Conservation (phyloP, 2,113 vertebrate genomes). For the Hydropotes inermis region DNA sequence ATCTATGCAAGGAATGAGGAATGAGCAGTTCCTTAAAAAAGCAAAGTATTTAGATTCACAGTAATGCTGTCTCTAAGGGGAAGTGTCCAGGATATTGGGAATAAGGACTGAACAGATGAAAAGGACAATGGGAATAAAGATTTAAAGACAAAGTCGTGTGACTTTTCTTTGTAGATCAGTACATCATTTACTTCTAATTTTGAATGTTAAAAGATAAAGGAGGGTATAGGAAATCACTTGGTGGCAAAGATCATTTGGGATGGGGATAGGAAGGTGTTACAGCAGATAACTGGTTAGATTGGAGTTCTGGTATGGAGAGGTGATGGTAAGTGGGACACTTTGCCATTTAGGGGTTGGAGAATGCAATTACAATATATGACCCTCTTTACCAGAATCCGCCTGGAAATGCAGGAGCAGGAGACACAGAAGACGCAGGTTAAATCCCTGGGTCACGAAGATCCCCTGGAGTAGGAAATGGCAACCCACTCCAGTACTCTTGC, state of each 20-base stretch:
- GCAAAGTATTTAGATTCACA: not conserved
- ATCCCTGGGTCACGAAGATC: too few relatives aligned
- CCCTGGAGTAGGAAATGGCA: too few relatives aligned
- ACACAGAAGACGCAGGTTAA: not conserved
- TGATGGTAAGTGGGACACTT: not conserved
- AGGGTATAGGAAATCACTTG: not conserved
- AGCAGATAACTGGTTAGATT: not conserved
- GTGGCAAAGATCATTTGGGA: not conserved
- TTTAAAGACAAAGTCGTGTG: not conserved
- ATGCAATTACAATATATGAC: not conserved
- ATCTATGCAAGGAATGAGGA: not conserved
- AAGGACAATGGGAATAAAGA: not conserved
- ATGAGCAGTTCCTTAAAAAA: conserved; percentile 40
- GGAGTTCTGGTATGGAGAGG: not conserved
- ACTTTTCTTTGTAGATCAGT: not conserved
- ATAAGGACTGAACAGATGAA: not conserved
- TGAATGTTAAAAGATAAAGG: conserved; percentile 1
- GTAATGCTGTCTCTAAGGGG: not conserved
- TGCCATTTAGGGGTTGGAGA: not conserved
- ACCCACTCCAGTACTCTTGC: too few relatives aligned
- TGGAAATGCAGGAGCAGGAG: not conserved
- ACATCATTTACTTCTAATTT: not conserved
- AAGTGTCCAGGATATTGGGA: not conserved
- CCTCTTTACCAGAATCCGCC: not conserved
- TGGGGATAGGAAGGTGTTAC: not conserved